These are phyloP conservation scores for Drosophila niveifrons DNA, from an alignment of 2,888 invertebrate species.

Conservation along the genomic window DNA sequence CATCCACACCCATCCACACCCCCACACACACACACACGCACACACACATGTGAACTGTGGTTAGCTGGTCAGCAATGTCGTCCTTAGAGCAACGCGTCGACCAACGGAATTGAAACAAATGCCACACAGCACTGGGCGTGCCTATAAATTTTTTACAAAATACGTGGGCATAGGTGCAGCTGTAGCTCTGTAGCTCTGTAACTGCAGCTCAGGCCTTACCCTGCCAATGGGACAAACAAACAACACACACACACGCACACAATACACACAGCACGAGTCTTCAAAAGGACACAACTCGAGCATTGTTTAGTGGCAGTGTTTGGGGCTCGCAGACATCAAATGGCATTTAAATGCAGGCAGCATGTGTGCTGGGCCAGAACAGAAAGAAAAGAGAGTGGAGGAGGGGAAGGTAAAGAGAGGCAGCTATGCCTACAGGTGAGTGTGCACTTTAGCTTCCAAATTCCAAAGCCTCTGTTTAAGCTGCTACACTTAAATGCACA, in stretches of 20 bases:
- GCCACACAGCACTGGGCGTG: slow-evolving; percentile 71
- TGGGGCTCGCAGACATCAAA: slow-evolving; percentile 62
- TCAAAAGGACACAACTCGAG: slow-evolving; percentile 69
- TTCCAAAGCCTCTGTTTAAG: slow-evolving; percentile 7
- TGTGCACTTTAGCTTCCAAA: background rate
- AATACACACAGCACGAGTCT: slow-evolving; percentile 25
- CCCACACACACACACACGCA: background rate
- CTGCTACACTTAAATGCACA: background rate
- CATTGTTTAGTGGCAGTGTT: slow-evolving; percentile 65
- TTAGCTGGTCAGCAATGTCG: slow-evolving; percentile 42
- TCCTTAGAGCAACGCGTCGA: slow-evolving; percentile 24
- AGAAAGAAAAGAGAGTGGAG: background rate
- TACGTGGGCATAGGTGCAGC: slow-evolving; percentile 71
- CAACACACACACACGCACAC: slow-evolving; percentile 23
- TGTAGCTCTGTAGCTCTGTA: slow-evolving; percentile 26
- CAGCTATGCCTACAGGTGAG: slow-evolving; percentile 29
- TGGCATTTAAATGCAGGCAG: slow-evolving; percentile 74
- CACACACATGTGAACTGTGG: slow-evolving; percentile 12
- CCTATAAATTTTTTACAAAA: slow-evolving; percentile 79
- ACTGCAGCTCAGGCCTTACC: slow-evolving; percentile 6
- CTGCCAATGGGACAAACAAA: slow-evolving; percentile 37
- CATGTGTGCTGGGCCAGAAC: slow-evolving; percentile 31
- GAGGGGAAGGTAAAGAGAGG: too few species aligned
- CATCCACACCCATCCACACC: background rate
- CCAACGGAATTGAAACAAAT: slow-evolving; percentile 74